Conservation (phyloP, 2,113 vertebrate species). For the Myxocyprinus asiaticus region DNA sequence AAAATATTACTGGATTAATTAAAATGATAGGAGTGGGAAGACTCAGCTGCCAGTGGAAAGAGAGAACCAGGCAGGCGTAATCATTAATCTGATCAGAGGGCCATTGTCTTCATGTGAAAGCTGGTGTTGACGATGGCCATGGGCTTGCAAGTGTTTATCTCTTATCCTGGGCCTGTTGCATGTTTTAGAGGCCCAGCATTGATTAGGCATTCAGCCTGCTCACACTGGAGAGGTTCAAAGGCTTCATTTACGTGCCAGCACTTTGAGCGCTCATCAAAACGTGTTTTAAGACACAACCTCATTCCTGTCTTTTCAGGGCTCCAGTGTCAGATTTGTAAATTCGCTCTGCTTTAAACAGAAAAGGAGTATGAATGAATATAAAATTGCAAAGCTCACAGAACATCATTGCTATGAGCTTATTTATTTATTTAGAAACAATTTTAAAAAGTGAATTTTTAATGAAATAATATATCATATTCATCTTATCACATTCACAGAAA, state of each 20-base stretch:
- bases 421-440: too few relatives aligned
- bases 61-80: conserved; percentile 61
- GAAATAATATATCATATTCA: too few relatives aligned
- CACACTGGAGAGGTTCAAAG: conserved; percentile 68
- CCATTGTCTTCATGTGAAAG: conserved; percentile 73
- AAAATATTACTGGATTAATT: conserved; percentile 79
- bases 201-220: conserved; percentile 68
- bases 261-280: conserved; percentile 56
- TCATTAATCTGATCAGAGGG: conserved; percentile 77
- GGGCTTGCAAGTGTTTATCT: conserved; percentile 67
- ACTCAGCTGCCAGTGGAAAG: conserved; percentile 66
- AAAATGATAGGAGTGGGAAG: conserved; percentile 76
- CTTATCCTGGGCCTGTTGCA: conserved; percentile 57
- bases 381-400: not conserved
- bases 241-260: conserved; percentile 64
- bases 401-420: too few relatives aligned
- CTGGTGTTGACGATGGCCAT: conserved; percentile 64
- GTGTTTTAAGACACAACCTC: conserved; percentile 51
- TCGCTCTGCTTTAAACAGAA: conserved; percentile 29
- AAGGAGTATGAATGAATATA: not conserved
- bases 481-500: too few relatives aligned
- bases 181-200: conserved; percentile 54
- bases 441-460: too few relatives aligned
- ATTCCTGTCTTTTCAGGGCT: conserved; percentile 41
- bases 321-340: conserved; percentile 60